Evolutionary conservation across 2,888 invertebrate genomes (phyloP), one percentile per base, ranked within the genome.

Genomic region (Tyria jacobaeae): DNA sequence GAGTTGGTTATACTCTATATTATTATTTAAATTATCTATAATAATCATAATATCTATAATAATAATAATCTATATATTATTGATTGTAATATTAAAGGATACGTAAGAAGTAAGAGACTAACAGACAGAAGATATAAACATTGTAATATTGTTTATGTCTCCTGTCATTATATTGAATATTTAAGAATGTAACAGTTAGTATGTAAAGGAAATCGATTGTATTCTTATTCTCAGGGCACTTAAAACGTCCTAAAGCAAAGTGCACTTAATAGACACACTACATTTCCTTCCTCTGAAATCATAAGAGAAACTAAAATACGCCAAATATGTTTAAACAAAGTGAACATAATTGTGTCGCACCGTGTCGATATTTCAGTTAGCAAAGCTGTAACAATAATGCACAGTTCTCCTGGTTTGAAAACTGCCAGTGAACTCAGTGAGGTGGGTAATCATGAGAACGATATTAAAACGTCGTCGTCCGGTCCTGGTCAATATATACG

Each of bases 341-440:
- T 60, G 15, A 54, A 31, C 58, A 49, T 41, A 39, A 69, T 55
- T 44, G 67, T 53, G 60, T 37, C 64, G 31, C 69, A 74, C 71
- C 39, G 75, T 76, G 75, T 51, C 64, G 62, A 68, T 75, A 75
- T 73, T 78, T 85, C 79, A 84, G 81, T 82, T 80, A 79, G 73
- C 77, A 71, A 70, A 70, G 72, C 78, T 78, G 70, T 79, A 82
- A 81, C 75, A 82, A 80, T 81, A 82, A 84, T 83, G 82, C 84
- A 83, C 82, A 71, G 76, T 80, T n/a, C 83, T 74, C 80, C 86
- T 76, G 88, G 76, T 89, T 89, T 89, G 89, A 81, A 70, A 61
- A 50, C 53, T 52, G 87, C 89, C 89, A 89, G 75, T 75, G 75
- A 72, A 63, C 72, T 75, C 73, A 62, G 34, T 49, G 48, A 49